Percentiles rank a stretch among this genome's conserved stretches.
Conservation (phyloP, 2,888 invertebrate genomes). For the Lasius platythorax region DNA sequence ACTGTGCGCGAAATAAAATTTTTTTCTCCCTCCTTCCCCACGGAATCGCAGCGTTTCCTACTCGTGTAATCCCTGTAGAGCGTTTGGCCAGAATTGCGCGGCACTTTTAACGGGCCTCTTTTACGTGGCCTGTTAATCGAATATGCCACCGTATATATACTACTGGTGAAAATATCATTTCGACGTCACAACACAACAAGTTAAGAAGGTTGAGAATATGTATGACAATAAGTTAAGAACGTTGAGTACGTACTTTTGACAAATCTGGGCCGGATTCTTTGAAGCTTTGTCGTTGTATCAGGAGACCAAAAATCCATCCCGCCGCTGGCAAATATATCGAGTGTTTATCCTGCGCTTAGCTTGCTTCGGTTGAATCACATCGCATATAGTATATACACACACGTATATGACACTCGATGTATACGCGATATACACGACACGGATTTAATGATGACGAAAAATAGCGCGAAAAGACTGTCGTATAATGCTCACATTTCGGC, state of each 20-base stretch:
- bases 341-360: not conserved
- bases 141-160: not conserved
- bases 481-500: not conserved
- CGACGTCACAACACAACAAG: not conserved
- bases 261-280: not conserved
- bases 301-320: not conserved
- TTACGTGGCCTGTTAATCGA: not conserved
- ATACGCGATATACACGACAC: not conserved
- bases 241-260: not conserved
- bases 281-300: not conserved
- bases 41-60: constrained; percentile 64
- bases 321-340: not conserved
- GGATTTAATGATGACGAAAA: not conserved
- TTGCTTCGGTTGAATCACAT: not conserved
- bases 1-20: constrained; percentile 79
- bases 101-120: not conserved
- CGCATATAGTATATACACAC: too few species aligned
- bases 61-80: constrained; percentile 5
- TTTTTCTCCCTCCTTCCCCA: constrained; percentile 57
- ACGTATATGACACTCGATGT: not conserved
- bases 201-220: not conserved
- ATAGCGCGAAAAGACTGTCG: not conserved
- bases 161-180: not conserved
- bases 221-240: not conserved
- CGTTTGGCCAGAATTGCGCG: not conserved